Base-by-base conservation (phyloP, 2,113 vertebrate genomes). In the Tympanuchus pallidicinctus region DNA sequence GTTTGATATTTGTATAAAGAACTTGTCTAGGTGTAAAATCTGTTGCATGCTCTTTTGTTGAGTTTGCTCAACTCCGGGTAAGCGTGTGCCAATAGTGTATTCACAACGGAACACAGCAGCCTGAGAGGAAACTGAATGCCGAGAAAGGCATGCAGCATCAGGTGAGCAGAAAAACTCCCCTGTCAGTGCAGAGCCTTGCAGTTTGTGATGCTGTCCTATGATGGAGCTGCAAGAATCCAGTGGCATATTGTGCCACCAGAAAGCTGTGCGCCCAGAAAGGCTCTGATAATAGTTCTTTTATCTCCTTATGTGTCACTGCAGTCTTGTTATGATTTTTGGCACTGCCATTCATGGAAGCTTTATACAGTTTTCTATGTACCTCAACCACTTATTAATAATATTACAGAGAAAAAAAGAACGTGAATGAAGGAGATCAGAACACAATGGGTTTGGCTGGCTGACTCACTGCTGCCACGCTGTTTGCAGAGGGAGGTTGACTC, bases 391-490 rank as follows among this genome's bases (percentile, higher is more conserved):
- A 0, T 57, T 45, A 84, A 36, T 59, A 82, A 16, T 32, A 71
- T 6, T 30, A 15, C 6, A 34, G 57, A 72, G 9, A 8, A 4
- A 42, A 77, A 70, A 60, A 70, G 57, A 56, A 60, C 2, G 10
- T 38, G 4, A n/a, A 43, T 2, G 50, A 94, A 32, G 43, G 52
- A 22, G 57, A 25, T 52, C 38, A 86, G 61, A 64, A 66, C 16
- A 36, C 19, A 48, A 11, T 3, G 40, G 27, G 20, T 36, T 6
- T 17, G 13, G 7, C n/a, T 57, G 73, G 25, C 32, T 82, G 71
- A 82, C 70, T 70, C 67, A 28, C 9, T 19, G 82, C 25, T 0
- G 0, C 24, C 14, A 21, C 3, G 2, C 36, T 42, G 48, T 48
- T 25, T n/a, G 48, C 10, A 64, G 9, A 50, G 59, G 42, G 34